A percentile compares a stretch with the other conserved stretches of the same genome.
Evolutionary conservation across 2,888 invertebrate species (phyloP).

Genomic region (Coelogynopora nodosa): DNA sequence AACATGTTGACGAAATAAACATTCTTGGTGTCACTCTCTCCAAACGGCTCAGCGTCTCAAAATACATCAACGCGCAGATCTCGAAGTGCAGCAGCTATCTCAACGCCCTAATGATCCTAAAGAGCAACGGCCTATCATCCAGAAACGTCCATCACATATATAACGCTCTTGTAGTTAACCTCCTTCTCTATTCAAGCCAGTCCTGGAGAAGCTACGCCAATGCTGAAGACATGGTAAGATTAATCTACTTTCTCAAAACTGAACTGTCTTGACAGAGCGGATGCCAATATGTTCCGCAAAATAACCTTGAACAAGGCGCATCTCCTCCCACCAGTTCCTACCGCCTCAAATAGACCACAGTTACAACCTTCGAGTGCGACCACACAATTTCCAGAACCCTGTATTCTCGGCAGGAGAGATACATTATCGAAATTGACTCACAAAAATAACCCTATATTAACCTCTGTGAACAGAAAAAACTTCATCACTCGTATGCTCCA

Average conservation of each 20-base stretch:
- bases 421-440: too few relatives aligned
- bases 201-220: constrained; percentile 4
- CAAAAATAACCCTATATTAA: too few relatives aligned
- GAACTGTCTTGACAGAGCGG: constrained; percentile 1
- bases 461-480: background rate
- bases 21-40: constrained; percentile 26
- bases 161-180: constrained; percentile 20
- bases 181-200: constrained; percentile 6
- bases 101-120: background rate
- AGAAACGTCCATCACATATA: constrained; percentile 27
- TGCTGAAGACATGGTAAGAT: background rate
- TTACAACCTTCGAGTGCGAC: background rate
- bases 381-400: background rate
- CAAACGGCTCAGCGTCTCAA: background rate
- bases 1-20: background rate
- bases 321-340: constrained; percentile 10
- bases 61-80: background rate
- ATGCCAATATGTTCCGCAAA: background rate
- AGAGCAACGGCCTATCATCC: constrained; percentile 8
- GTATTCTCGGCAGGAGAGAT: too few relatives aligned
- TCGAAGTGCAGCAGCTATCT: constrained; percentile 14
- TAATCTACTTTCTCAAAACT: constrained; percentile 11
- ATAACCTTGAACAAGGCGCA: constrained; percentile 7
- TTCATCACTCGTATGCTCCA: constrained; percentile 12
- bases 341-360: background rate